A percentile compares a stretch with the other conserved stretches of the same genome.
These are phyloP conservation scores for Halcyon chelicuti DNA, from an alignment of 2,797 vertebrate genomes.

Conservation along the genomic window DNA sequence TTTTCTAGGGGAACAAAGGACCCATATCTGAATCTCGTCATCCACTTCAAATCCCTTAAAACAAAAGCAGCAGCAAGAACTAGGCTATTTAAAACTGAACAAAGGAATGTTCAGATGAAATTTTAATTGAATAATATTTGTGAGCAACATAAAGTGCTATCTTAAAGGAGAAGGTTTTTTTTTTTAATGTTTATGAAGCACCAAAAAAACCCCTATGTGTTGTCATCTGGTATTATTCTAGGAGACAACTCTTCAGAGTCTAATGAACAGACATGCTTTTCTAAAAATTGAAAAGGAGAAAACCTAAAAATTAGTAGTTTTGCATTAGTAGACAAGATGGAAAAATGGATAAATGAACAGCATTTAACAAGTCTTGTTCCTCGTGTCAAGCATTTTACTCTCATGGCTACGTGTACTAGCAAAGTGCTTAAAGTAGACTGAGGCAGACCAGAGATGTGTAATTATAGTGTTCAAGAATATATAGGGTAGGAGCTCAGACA, in stretches of 20 bases:
- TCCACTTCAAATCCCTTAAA: neutral
- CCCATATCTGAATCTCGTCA: neutral
- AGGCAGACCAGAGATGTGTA: neutral
- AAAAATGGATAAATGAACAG: neutral
- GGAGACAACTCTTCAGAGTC: neutral
- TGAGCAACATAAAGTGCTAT: neutral
- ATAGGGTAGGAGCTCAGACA: neutral
- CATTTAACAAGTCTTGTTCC: neutral
- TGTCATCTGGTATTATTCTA: neutral
- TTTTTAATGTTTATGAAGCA: neutral
- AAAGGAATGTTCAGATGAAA: neutral
- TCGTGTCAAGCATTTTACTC: neutral
- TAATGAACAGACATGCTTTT: neutral
- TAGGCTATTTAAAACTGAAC: neutral
- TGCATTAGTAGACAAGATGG: neutral
- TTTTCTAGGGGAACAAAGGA: neutral
- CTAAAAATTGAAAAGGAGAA: neutral
- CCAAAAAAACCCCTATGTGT: neutral
- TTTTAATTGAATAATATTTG: neutral
- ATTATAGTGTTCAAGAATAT: neutral
- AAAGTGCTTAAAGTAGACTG: neutral
- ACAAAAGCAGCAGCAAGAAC: neutral
- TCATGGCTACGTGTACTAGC: accelerated
- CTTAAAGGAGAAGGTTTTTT: neutral
- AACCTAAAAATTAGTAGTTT: neutral